Percentiles rank a stretch among this genome's conserved stretches.
phyloP scores from a whole-genome alignment of 2,797 vertebrate species.

The Semaprochilodus insignis region DNA sequence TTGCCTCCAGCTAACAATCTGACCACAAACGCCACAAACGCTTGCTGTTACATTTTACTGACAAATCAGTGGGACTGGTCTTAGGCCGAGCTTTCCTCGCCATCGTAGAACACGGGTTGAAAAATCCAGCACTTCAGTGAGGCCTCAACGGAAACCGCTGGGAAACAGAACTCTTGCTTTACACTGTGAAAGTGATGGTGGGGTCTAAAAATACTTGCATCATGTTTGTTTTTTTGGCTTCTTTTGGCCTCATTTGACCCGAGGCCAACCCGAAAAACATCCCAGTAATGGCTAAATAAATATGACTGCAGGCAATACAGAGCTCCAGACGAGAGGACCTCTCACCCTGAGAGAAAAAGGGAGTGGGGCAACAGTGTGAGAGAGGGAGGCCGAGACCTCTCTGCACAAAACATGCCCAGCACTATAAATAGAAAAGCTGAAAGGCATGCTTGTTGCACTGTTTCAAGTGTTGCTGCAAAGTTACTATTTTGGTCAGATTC shows the following conservation, averaged over 20 bases:
- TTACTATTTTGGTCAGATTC: neutral
- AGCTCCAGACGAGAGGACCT: constrained; percentile 18
- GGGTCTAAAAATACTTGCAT: neutral
- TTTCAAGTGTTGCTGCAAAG: constrained; percentile 12
- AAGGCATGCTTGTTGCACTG: constrained; percentile 12
- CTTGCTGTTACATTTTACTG: constrained; percentile 8
- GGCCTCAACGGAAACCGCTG: neutral
- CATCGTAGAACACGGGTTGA: neutral
- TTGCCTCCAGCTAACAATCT: constrained; percentile 16
- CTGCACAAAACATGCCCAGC: constrained; percentile 28
- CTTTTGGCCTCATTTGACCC: neutral
- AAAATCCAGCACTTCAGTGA: neutral
- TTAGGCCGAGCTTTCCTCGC: neutral
- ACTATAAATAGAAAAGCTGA: constrained; percentile 34
- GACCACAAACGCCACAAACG: constrained; percentile 33
- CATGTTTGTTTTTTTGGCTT: constrained; percentile 3
- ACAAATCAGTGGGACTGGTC: neutral
- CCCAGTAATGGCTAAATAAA: constrained; percentile 37
- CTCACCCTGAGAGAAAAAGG: constrained; percentile 12
- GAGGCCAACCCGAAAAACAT: neutral
- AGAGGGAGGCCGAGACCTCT: neutral
- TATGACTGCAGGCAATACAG: constrained; percentile 7
- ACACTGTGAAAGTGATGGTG: neutral
- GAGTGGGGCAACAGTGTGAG: constrained; percentile 20
- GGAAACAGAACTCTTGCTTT: neutral